phyloP scores from a whole-genome alignment of 2,797 vertebrate genomes.

The Rousettus madagascariensis region DNA sequence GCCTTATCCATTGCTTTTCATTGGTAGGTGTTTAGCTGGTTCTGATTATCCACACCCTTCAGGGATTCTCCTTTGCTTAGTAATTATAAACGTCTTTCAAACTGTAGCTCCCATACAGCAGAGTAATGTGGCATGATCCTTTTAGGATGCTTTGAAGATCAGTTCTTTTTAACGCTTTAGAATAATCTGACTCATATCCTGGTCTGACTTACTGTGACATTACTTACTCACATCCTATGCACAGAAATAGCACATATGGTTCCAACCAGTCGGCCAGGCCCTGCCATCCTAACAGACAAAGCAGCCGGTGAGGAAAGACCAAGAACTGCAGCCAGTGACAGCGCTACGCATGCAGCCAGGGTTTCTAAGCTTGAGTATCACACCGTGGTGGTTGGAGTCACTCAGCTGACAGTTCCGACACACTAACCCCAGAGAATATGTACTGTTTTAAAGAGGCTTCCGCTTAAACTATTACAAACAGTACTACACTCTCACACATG shows the following conservation, averaged over 20 bases:
- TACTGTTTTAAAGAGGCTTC: neutral
- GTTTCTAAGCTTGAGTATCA: neutral
- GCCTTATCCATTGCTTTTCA: neutral
- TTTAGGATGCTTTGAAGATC: conserved; percentile 50
- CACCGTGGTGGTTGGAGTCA: neutral
- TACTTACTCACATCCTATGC: conserved; percentile 52
- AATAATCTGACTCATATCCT: conserved; percentile 72
- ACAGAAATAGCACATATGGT: conserved; percentile 56
- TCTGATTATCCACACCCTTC: neutral
- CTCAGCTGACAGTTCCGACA: neutral
- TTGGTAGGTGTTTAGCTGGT: neutral
- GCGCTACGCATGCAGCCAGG: accelerated
- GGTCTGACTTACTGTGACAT: neutral
- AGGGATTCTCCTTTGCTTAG: neutral
- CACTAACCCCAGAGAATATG: neutral
- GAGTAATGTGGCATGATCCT: neutral
- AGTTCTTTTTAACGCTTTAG: conserved; percentile 25
- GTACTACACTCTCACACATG: neutral
- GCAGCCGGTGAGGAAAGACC: neutral
- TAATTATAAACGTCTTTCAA: neutral
- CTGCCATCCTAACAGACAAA: neutral
- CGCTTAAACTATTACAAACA: neutral
- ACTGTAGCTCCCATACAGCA: neutral
- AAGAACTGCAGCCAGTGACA: neutral
- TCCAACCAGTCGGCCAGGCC: neutral